phyloP scores from a whole-genome alignment of 2,888 invertebrate genomes.

The Smittia aterrima region DNA sequence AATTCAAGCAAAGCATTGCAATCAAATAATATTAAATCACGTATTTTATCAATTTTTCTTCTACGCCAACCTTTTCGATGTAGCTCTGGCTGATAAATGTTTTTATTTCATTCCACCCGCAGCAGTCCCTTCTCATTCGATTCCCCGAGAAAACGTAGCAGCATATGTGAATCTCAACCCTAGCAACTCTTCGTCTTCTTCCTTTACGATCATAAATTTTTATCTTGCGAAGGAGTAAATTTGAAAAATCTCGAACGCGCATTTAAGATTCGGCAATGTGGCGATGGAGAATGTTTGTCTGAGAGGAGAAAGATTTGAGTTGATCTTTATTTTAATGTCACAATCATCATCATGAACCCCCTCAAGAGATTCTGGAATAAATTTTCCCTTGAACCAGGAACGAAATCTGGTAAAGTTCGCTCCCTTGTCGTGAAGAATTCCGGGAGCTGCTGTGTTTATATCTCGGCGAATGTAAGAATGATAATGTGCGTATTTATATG shows the following conservation, averaged over 20 bases:
- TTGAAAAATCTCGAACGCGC: slow-evolving; percentile 39
- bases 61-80: slow-evolving; percentile 24
- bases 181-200: background rate
- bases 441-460: background rate
- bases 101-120: background rate
- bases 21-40: slow-evolving; percentile 39
- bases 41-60: slow-evolving; percentile 42
- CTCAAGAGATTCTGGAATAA: background rate
- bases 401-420: slow-evolving; percentile 29
- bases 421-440: background rate
- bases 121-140: background rate
- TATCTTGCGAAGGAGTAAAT: slow-evolving; percentile 29
- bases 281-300: background rate
- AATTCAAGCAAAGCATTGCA: background rate
- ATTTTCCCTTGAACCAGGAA: slow-evolving; percentile 3
- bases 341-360: slow-evolving; percentile 32
- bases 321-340: slow-evolving; percentile 41
- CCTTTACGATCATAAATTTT: slow-evolving; percentile 34
- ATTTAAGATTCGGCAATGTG: slow-evolving; percentile 25
- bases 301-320: slow-evolving; percentile 2
- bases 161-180: slow-evolving; percentile 30
- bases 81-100: slow-evolving; percentile 29
- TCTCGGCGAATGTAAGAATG: slow-evolving; percentile 29
- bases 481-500: slow-evolving; percentile 41
- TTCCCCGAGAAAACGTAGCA: background rate